Conservation (phyloP, 2,113 vertebrate species). For the Megaceryle maxima region DNA sequence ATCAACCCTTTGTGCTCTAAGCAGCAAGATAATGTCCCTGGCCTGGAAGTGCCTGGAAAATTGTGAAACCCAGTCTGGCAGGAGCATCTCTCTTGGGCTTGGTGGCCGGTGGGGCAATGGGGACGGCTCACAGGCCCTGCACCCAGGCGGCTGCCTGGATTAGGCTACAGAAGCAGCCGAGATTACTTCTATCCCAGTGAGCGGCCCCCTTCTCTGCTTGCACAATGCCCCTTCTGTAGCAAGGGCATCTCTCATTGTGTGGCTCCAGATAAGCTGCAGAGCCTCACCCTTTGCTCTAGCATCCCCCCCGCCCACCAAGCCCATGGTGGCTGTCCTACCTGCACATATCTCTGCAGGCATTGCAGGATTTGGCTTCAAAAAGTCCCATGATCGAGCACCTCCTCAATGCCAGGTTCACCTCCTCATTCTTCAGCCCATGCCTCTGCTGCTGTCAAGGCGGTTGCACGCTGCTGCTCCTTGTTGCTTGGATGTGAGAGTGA, state of each 20-base stretch:
- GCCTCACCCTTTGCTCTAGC: not conserved
- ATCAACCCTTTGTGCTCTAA: not conserved
- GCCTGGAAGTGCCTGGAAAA: not conserved
- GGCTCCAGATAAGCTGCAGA: not conserved
- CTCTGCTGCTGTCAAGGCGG: fast-evolving
- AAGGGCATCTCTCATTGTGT: conserved; percentile 14
- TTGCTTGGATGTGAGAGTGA: fast-evolving
- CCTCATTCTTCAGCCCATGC: fast-evolving
- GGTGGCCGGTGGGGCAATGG: fast-evolving
- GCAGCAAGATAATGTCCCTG: not conserved
- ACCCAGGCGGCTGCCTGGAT: fast-evolving
- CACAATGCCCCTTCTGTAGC: not conserved
- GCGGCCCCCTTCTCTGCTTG: not conserved
- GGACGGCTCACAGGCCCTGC: not conserved
- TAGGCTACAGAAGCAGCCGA: not conserved
- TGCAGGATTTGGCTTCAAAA: not conserved
- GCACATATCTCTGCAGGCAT: not conserved
- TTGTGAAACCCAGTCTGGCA: not conserved
- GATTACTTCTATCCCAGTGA: not conserved
- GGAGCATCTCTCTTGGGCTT: not conserved
- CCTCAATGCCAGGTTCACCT: not conserved
- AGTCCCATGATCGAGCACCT: not conserved
- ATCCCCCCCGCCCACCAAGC: not conserved
- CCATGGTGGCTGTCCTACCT: fast-evolving
- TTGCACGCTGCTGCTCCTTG: fast-evolving